Conservation (phyloP, 2,113 vertebrate species). For the Ciconia boyciana region DNA sequence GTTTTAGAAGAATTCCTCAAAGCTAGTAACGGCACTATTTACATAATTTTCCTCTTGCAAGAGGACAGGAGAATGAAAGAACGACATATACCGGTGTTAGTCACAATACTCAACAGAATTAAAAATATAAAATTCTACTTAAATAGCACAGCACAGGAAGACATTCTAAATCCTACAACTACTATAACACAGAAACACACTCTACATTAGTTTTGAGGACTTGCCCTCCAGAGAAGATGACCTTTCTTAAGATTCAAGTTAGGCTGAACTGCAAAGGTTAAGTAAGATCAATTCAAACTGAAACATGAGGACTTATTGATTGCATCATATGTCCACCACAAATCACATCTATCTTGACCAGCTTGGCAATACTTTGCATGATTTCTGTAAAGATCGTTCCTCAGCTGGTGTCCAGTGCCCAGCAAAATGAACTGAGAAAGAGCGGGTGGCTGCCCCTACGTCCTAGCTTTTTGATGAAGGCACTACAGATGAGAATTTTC, state of each 20-base stretch:
- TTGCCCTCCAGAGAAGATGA: neutral
- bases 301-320: neutral
- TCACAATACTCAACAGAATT: neutral
- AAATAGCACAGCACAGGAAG: neutral
- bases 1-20: neutral
- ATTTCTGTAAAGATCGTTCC: neutral
- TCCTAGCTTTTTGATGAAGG: neutral
- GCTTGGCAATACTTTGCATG: neutral
- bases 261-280: neutral
- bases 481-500: neutral
- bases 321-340: neutral
- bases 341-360: neutral
- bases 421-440: neutral
- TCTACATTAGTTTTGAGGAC: neutral
- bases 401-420: neutral
- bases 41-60: neutral
- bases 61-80: neutral
- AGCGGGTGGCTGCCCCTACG: rapidly evolving
- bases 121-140: neutral
- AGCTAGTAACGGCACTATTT: neutral
- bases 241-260: neutral
- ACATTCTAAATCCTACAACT: neutral
- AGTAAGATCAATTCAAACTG: neutral
- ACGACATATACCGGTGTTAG: rapidly evolving
- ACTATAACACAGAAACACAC: neutral